A percentile compares a stretch with the other conserved stretches of the same genome.
Evolutionary conservation across 2,113 vertebrate species (phyloP).

Genomic region (Pontoporia blainvillei): DNA sequence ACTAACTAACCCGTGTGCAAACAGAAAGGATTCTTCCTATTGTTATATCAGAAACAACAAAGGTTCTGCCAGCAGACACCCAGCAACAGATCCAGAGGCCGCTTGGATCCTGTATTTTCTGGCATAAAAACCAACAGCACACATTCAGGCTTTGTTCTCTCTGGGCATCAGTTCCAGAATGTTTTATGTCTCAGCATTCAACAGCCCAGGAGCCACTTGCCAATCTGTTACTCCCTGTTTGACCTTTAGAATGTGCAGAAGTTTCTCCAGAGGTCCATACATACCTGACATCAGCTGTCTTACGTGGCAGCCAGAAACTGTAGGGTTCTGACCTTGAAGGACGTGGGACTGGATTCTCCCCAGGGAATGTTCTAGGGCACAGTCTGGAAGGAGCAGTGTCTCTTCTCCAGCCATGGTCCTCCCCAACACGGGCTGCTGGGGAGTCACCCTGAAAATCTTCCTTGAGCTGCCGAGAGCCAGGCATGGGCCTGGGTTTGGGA

Average conservation of each 20-base stretch:
- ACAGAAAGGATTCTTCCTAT: slow-evolving; percentile 16
- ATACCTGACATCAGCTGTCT: background rate
- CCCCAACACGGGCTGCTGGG: rapidly evolving
- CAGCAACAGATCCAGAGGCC: background rate
- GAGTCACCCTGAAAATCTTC: background rate
- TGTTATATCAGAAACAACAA: background rate
- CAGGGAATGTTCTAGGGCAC: no score
- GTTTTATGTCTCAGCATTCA: background rate
- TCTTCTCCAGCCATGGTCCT: rapidly evolving
- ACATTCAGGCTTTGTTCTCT: background rate
- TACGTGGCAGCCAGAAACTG: background rate
- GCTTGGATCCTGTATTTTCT: background rate
- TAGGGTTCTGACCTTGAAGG: background rate
- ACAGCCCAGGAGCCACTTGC: background rate
- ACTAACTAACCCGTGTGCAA: background rate
- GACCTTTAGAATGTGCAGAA: background rate
- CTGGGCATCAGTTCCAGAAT: background rate
- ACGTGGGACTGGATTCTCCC: background rate
- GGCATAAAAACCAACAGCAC: background rate
- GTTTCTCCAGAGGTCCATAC: background rate
- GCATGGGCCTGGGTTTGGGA: rapidly evolving
- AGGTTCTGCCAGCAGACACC: slow-evolving; percentile 2
- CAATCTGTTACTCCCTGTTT: background rate
- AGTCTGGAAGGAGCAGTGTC: background rate
- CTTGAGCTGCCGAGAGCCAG: rapidly evolving